Base-by-base conservation (phyloP, 1,140 invertebrate genomes). In the Pseudomyrmex cubaensis region DNA sequence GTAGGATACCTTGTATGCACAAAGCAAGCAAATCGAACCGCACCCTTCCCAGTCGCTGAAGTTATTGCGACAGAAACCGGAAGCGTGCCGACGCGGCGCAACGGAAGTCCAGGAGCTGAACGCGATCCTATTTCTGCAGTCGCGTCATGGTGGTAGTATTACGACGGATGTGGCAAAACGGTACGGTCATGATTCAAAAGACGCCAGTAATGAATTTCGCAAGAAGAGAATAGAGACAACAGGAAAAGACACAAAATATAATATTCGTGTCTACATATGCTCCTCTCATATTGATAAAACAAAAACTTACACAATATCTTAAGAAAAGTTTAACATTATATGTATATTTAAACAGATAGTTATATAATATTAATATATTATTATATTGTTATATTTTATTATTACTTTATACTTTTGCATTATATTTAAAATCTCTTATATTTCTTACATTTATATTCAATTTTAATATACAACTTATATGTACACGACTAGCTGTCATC, bases 21-120 rank as follows among this genome's bases (percentile, higher is more conserved):
- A 69, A 77, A 64, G 50, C 25, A 25, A 17, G n/a, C n/a, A n/a
- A n/a, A 57, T n/a, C 22, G 25, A n/a, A 56, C 83, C 22, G 70
- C 82, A n/a, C 62, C 44, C 35, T 70, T 78, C 15, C 64, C 7
- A 69, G 44, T 20, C 50, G 56, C 48, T 25, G 35, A 15, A 61
- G 57, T 63, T 54, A 61, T 56, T 35, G 46, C 17, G 66, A 80
- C 83, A 64, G 46, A 82, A 85, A 62, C 74, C 85, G 85, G 85
- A 86, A 86, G 56, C 50, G 44, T 57, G 52, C n/a, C 48, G 54
- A 25, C 50, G 48, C 75, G 54, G 48, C 59, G 48, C 75, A 46
- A 17, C 83, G 67, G 85, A 82, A 86, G 54, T 77, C n/a, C 15
- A 73, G 25, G n/a, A 46, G 82, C 69, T 44, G 75, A 62, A 48